phyloP scores from a whole-genome alignment of 92 coral and sea anemone species.

The Epizoanthus stellaris region DNA sequence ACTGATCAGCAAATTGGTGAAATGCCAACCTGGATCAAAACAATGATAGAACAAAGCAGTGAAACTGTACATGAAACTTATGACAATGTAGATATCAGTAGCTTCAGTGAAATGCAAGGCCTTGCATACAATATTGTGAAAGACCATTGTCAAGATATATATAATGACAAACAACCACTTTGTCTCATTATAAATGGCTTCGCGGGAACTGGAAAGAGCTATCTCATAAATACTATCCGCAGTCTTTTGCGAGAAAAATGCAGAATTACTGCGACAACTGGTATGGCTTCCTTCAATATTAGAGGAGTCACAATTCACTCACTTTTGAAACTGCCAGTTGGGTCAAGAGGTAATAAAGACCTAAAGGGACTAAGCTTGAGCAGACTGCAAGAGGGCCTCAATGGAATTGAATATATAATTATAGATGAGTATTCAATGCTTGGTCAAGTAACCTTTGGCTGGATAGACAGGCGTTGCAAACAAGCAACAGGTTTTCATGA shows the following conservation, averaged over 20 bases:
- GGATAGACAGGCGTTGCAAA: no score
- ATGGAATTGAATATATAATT: constrained; percentile 56
- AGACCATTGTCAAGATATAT: constrained; percentile 42
- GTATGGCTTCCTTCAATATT: constrained; percentile 68
- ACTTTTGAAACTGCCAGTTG: constrained; percentile 70
- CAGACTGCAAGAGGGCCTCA: constrained; percentile 45
- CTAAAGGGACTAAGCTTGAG: constrained; percentile 59
- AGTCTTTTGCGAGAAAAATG: constrained; percentile 55
- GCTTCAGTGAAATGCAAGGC: constrained; percentile 73
- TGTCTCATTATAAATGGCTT: constrained; percentile 57
- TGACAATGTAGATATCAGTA: constrained; percentile 48
- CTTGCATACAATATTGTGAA: constrained; percentile 66
- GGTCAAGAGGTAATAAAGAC: constrained; percentile 49
- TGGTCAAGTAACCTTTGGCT: constrained; percentile 69
- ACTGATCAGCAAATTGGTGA: no score
- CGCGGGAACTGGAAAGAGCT: constrained; percentile 71
- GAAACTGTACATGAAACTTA: constrained; percentile 24
- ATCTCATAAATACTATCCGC: constrained; percentile 71
- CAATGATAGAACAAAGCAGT: constrained; percentile 23
- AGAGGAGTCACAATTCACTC: constrained; percentile 68
- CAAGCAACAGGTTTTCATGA: constrained; percentile 63
- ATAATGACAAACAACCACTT: constrained; percentile 54
- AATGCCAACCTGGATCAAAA: constrained; percentile 66
- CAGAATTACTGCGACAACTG: constrained; percentile 74
- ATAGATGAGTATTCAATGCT: constrained; percentile 78